Conservation (phyloP, 2,113 vertebrate species). For the Pachycephala philippinensis region DNA sequence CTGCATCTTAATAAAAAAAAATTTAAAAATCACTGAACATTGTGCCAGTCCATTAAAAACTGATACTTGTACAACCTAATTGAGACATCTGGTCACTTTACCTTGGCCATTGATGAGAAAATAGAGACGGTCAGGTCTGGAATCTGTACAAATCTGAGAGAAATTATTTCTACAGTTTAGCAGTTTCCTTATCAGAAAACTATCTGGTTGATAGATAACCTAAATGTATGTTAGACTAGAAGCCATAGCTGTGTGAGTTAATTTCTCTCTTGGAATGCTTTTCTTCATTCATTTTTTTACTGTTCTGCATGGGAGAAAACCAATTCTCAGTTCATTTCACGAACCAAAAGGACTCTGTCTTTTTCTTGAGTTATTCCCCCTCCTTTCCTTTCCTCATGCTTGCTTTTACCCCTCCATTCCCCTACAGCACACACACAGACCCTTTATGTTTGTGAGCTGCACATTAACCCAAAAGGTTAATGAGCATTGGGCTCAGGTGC, state of each 20-base stretch:
- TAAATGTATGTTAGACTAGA: background rate
- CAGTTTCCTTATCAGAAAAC: background rate
- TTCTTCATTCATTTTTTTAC: background rate
- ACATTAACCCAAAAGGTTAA: conserved; percentile 46
- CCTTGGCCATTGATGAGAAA: background rate
- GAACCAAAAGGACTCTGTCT: conserved; percentile 4
- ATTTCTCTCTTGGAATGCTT: background rate
- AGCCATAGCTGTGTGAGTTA: background rate
- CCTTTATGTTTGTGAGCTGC: background rate
- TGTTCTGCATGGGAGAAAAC: background rate
- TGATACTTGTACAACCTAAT: background rate
- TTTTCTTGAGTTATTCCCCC: background rate
- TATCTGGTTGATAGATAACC: background rate
- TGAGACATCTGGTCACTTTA: conserved; percentile 49
- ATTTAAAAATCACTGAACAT: background rate
- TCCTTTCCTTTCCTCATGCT: background rate
- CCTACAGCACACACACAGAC: background rate
- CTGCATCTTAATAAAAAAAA: background rate
- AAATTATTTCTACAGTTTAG: background rate
- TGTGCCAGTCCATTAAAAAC: conserved; percentile 28
- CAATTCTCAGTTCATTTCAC: background rate
- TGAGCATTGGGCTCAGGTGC: conserved; percentile 26
- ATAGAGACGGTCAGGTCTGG: background rate
- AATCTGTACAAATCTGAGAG: background rate
- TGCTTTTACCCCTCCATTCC: background rate